Evolutionary conservation across 2,113 vertebrate genomes (phyloP).

Genomic region (Trematocara variabile): DNA sequence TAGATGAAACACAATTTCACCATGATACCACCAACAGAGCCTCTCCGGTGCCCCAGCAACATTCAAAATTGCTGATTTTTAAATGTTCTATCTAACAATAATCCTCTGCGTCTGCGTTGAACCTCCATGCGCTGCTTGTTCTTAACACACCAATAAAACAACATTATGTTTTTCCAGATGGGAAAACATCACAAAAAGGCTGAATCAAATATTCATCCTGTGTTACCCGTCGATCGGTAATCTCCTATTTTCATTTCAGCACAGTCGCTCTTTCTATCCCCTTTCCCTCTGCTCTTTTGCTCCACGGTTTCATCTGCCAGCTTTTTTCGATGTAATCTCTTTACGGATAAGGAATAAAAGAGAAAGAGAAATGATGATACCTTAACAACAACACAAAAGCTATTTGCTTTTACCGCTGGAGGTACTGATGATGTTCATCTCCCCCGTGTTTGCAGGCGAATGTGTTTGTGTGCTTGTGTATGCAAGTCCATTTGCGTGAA

Average conservation of each 20-base stretch:
- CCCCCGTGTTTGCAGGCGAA: neutral
- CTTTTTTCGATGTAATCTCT: constrained; percentile 46
- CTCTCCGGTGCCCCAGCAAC: neutral
- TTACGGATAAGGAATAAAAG: constrained; percentile 4
- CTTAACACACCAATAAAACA: constrained; percentile 24
- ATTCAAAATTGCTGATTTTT: constrained; percentile 3
- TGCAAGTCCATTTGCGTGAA: neutral
- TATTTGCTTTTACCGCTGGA: constrained; percentile 19
- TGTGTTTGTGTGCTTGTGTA: neutral
- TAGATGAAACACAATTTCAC: constrained; percentile 23
- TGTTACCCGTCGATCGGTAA: constrained; percentile 53
- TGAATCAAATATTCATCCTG: constrained; percentile 56
- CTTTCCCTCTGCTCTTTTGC: constrained; percentile 1
- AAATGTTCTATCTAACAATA: constrained; percentile 14
- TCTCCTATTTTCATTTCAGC: constrained; percentile 64
- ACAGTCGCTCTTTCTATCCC: neutral
- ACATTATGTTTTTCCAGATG: constrained; percentile 53
- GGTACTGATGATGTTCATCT: constrained; percentile 30
- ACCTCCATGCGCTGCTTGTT: neutral
- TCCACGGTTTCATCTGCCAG: constrained; percentile 27
- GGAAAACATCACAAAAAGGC: constrained; percentile 44
- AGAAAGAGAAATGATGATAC: constrained; percentile 32
- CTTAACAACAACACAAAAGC: constrained; percentile 41
- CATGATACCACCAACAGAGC: constrained; percentile 1
- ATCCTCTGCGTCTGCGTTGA: neutral